Evolutionary conservation across 2,888 invertebrate genomes (phyloP), one percentile per base, ranked within the genome.

Genomic region (Imbricaverruca yamaguchii): DNA sequence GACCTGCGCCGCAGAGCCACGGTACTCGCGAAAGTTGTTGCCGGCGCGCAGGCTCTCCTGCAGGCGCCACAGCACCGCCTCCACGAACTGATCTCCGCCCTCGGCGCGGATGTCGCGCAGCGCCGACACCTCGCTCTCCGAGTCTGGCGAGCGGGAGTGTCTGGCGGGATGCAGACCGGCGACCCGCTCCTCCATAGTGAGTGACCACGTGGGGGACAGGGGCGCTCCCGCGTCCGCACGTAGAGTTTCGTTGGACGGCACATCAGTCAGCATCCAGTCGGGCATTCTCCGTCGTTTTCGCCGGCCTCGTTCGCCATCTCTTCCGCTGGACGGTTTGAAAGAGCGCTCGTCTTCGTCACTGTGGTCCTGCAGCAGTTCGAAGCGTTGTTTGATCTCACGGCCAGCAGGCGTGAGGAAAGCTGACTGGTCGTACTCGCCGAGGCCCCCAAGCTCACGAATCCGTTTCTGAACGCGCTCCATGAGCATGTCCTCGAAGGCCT

Each of bases 11-110:
- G 23, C 13, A 53, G 55, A n/a, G 15, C 56, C n/a, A 56, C 53
- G 80, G 56, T 63, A 63, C 67, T 80, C 67, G 21, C 80, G 80
- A 21, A 63, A 80, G 55, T 63, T 80, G 65, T 65, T 25, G 25
- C 67, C 63, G n/a, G 80, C 67, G 12, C 65, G 67, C n/a, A 65
- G 55, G 61, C 13, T 65, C n/a, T 63, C n/a, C 21, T 65, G 80
- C n/a, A 67, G 23, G 9, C 80, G 65, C 39, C 61, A 23, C 12
- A 63, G 39, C 18, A 67, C 63, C 21, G 80, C 61, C 80, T 80
- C 80, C 21, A 67, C 80, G 63, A 63, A 61, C 39, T 53, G 21
- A 53, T 67, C 67, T 21, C 65, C 63, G 39, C 63, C 65, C 21
- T n/a, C 80, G 63, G 59, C 63, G 8, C 63, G 63, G 56, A 67